Conservation (phyloP, 2,797 vertebrate genomes). For the Hephaestus fuliginosus region DNA sequence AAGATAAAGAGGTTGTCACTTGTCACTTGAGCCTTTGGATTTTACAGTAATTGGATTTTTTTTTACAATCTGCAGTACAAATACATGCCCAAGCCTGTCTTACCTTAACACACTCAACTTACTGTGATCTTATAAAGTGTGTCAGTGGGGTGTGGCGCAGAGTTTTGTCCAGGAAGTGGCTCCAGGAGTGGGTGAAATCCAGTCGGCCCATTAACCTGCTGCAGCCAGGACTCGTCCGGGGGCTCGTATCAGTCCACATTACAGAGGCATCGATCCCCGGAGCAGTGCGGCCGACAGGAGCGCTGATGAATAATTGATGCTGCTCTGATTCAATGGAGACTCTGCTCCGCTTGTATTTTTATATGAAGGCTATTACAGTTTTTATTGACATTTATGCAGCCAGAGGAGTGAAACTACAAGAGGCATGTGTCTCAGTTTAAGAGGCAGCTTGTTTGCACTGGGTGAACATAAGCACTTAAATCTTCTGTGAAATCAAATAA, state of each 20-base stretch:
- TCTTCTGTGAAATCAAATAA: neutral
- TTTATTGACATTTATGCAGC: constrained; percentile 46
- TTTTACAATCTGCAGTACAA: neutral
- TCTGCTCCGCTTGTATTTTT: constrained; percentile 63
- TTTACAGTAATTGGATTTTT: no score
- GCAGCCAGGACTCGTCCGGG: constrained; percentile 67
- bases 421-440: constrained; percentile 18
- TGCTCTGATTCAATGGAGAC: constrained; percentile 68
- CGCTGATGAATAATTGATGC: constrained; percentile 84
- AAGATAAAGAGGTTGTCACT: neutral
- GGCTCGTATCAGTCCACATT: constrained; percentile 79
- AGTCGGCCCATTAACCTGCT: constrained; percentile 80
- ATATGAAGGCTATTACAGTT: constrained; percentile 50
- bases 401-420: neutral
- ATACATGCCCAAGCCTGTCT: neutral
- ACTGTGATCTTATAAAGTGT: constrained; percentile 4
- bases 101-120: neutral
- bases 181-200: constrained; percentile 64
- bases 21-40: neutral
- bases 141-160: constrained; percentile 33
- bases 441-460: constrained; percentile 22
- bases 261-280: constrained; percentile 82
- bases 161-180: constrained; percentile 66
- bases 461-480: neutral
- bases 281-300: constrained; percentile 61